Evolutionary conservation across 2,113 vertebrate genomes (phyloP).

Genomic region (Gambusia affinis): DNA sequence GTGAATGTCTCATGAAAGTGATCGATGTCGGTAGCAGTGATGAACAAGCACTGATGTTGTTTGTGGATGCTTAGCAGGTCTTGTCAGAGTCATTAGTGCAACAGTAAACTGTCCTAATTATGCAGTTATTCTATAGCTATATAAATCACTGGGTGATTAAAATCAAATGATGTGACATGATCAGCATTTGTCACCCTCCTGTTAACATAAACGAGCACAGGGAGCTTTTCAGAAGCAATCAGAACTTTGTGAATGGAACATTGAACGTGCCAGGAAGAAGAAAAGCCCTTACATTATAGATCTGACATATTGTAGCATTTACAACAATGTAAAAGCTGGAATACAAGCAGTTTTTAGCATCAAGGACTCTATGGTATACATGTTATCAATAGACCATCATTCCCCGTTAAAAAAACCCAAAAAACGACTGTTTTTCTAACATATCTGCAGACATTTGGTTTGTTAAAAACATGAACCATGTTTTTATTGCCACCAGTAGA

Average conservation of each 20-base stretch:
- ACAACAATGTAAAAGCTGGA: too few relatives aligned
- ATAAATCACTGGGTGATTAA: conserved; percentile 49
- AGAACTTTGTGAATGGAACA: conserved; percentile 1
- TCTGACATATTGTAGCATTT: not conserved
- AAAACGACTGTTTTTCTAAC: too few relatives aligned
- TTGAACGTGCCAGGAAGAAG: not conserved
- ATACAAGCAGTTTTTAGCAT: too few relatives aligned
- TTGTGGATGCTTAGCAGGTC: conserved; percentile 29
- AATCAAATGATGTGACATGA: conserved; percentile 19
- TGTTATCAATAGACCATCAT: too few relatives aligned
- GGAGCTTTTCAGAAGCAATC: not conserved
- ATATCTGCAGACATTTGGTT: too few relatives aligned
- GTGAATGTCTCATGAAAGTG: conserved; percentile 11
- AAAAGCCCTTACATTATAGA: not conserved
- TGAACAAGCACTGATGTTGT: conserved; percentile 35
- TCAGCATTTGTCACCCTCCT: conserved; percentile 9
- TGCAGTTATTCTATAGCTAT: conserved; percentile 10
- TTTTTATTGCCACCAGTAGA: too few relatives aligned
- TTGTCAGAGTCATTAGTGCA: conserved; percentile 32
- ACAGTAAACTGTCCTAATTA: conserved; percentile 46
- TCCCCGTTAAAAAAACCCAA: too few relatives aligned
- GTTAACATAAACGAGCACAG: conserved; percentile 11
- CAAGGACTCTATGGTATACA: too few relatives aligned
- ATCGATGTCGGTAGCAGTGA: conserved; percentile 17
- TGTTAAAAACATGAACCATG: too few relatives aligned